Percentiles rank a stretch among this genome's conserved stretches.
Conservation (phyloP, 23 tunicate genomes). For the Botrylloides violaceus region DNA sequence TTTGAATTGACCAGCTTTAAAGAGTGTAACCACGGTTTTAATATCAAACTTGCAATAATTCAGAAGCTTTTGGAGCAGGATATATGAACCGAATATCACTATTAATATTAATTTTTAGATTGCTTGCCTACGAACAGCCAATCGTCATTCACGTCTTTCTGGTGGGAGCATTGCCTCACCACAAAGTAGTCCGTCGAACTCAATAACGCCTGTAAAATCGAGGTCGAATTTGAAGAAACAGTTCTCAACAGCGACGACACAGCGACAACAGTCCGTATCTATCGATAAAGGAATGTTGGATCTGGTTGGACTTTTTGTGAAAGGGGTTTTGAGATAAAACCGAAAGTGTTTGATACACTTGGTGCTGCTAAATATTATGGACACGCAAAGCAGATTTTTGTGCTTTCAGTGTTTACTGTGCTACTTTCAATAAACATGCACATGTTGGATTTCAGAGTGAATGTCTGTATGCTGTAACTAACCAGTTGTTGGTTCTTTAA, state of each 20-base stretch:
- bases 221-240: slow-evolving; percentile 3
- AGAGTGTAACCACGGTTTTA: too few species aligned
- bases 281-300: slow-evolving; percentile 17
- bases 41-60: too few species aligned
- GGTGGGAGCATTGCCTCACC: slow-evolving; percentile 48
- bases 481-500: too few species aligned
- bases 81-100: too few species aligned
- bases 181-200: slow-evolving; percentile 35
- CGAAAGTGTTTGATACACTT: too few species aligned
- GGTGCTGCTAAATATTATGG: background rate
- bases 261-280: background rate
- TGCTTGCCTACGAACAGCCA: slow-evolving; percentile 65
- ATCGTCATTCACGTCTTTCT: slow-evolving; percentile 65
- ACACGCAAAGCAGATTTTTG: too few species aligned
- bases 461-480: too few species aligned
- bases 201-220: background rate
- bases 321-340: slow-evolving; percentile 14
- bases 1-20: too few species aligned
- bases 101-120: slow-evolving; percentile 33
- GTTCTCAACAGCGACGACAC: background rate
- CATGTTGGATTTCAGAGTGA: too few species aligned
- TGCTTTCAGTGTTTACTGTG: too few species aligned
- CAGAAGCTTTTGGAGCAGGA: too few species aligned
- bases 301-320: slow-evolving; percentile 18
- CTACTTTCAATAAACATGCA: too few species aligned